Conservation (phyloP, 2,113 vertebrate species). For the Gavialis gangeticus region DNA sequence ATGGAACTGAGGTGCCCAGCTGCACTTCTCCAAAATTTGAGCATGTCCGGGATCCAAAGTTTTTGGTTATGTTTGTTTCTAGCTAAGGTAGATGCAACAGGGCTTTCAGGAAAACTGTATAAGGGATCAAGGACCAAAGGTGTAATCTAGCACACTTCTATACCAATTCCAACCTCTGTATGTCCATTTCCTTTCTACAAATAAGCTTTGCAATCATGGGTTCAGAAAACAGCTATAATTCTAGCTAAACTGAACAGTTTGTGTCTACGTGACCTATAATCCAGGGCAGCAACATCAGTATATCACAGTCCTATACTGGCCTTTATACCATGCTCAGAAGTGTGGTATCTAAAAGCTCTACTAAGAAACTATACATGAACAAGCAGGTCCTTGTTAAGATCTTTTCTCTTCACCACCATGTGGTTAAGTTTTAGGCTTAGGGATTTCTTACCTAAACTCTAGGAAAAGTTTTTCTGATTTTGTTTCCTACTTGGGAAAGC, state of each 20-base stretch:
- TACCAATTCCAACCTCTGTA: neutral
- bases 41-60: neutral
- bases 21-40: neutral
- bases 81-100: neutral
- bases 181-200: neutral
- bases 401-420: neutral
- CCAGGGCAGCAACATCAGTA: neutral
- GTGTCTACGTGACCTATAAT: accelerated
- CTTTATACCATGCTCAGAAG: neutral
- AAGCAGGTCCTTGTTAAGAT: neutral
- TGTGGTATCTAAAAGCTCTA: neutral
- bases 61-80: neutral
- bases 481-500: neutral
- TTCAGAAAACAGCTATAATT: neutral
- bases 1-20: neutral
- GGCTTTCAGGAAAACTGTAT: neutral
- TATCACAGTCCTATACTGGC: neutral
- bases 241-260: neutral
- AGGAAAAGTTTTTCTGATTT: neutral
- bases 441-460: neutral
- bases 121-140: neutral
- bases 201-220: neutral
- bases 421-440: neutral
- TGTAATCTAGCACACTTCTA: neutral
- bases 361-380: neutral